Evolutionary conservation across 1,140 invertebrate genomes (phyloP).

Genomic region (Marisa cornuarietis): DNA sequence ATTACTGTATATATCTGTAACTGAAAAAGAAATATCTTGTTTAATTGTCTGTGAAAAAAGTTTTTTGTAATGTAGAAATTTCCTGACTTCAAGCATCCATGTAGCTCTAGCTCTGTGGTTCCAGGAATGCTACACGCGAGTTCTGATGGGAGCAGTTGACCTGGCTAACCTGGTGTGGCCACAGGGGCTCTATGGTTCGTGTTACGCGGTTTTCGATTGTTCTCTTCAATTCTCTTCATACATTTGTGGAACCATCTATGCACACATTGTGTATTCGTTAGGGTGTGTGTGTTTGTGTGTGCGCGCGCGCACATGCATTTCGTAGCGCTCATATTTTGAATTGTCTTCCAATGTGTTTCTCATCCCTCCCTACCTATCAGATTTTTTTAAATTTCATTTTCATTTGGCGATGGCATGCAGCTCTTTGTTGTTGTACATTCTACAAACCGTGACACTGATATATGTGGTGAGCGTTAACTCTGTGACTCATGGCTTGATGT

Average conservation of each 20-base stretch:
- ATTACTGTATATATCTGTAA: not conserved
- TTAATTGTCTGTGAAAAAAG: too few species aligned
- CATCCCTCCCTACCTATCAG: not conserved
- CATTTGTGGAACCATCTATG: too few species aligned
- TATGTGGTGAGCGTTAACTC: too few species aligned
- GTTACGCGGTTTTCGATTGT: not conserved
- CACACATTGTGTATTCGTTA: too few species aligned
- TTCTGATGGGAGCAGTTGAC: slow-evolving; percentile 87
- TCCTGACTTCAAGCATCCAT: too few species aligned
- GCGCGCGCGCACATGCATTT: slow-evolving; percentile 6
- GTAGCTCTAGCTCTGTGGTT: not conserved
- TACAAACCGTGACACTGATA: too few species aligned
- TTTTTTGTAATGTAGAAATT: too few species aligned
- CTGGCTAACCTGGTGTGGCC: slow-evolving; percentile 70
- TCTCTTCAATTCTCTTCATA: too few species aligned
- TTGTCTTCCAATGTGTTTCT: not conserved
- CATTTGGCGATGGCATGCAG: too few species aligned
- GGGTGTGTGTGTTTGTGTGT: slow-evolving; percentile 20
- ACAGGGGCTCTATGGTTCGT: slow-evolving; percentile 52
- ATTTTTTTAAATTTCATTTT: not conserved
- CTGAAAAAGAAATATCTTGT: too few species aligned
- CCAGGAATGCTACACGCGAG: slow-evolving; percentile 87
- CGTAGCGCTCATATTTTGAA: not conserved
- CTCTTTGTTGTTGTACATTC: too few species aligned
- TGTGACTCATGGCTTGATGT: too few species aligned